Base-by-base conservation (phyloP, 2,113 vertebrate genomes). In the Todiramphus saurophagus region DNA sequence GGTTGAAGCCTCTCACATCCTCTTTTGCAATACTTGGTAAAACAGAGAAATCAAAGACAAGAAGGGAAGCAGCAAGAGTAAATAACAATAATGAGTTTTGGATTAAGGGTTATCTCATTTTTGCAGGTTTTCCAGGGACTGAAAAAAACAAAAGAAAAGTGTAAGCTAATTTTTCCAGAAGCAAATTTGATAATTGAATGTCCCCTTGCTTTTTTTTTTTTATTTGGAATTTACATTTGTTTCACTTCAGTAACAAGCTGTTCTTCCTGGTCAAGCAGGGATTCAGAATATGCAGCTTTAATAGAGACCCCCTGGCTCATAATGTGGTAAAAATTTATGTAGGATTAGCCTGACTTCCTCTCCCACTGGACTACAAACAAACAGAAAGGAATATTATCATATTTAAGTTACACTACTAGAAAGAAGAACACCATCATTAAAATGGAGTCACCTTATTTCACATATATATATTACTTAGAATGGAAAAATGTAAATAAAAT, bases 51-150 rank as follows among this genome's bases (percentile, higher is more conserved):
- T 39, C 51, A 23, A 87, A 80, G 72, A 66, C 25, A 86, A n/a
- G 16, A 17, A 70, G 21, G 39, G 83, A 80, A 78, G 13, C 27
- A 74, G 25, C 5, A 7, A 48, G 27, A 94, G 21, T 93, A 94
- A 97, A 94, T 73, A 94, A 92, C 78, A 7, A 56, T 3, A 90
- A 81, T 67, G 25, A 81, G 23, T 16, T 89, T 80, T 67, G 86
- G 73, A 94, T 94, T 95, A 90, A 83, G 48, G 43, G 58, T 95
- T 94, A 95, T 95, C 86, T 88, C 73, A 43, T 89, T 89, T 86
- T 75, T 92, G 51, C 93, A 96, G 80, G 19, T 91, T 93, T 87
- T 92, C 41, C 51, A 88, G 50, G n/a, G 50, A 69, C 79, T 4
- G 10, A 83, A 77, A 51, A 53, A 66, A 70, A 8, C 10, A 50